Conservation (phyloP, 2,113 vertebrate genomes). For the Gnathonemus echidnorhynchus region DNA sequence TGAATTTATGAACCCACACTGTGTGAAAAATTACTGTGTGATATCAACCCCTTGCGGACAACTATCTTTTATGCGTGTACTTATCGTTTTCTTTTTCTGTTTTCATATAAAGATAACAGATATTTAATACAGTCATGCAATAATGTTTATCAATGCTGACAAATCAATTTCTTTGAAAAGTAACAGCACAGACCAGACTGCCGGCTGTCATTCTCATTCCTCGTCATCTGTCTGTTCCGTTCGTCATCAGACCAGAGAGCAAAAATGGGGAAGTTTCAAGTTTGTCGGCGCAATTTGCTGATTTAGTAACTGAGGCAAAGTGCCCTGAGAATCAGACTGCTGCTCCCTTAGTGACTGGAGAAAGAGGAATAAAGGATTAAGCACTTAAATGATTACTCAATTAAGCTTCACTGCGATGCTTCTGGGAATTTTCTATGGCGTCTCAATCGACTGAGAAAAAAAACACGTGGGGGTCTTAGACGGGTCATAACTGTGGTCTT, state of each 20-base stretch:
- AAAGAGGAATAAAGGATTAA: not conserved
- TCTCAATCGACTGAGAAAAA: not conserved
- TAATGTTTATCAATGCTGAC: not conserved
- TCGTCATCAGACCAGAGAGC: not conserved
- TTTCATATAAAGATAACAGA: not conserved
- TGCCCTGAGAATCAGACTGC: not conserved
- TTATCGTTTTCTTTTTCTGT: not conserved
- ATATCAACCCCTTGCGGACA: not conserved
- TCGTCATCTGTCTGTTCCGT: not conserved
- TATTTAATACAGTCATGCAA: not conserved
- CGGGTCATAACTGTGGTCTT: not conserved
- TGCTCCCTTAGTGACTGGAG: not conserved
- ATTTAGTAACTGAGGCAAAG: not conserved
- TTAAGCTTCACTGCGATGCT: not conserved
- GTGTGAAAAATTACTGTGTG: not conserved
- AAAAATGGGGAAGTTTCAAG: not conserved
- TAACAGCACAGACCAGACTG: not conserved
- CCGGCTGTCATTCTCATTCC: not conserved
- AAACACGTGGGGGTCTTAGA: not conserved
- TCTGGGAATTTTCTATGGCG: not conserved
- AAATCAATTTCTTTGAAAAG: not conserved
- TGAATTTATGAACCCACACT: not conserved
- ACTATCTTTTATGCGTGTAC: not conserved
- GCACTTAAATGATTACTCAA: not conserved
- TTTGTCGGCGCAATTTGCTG: not conserved